These are phyloP conservation scores for Orthosia gothica DNA, from an alignment of 2,888 invertebrate genomes.

Conservation along the genomic window DNA sequence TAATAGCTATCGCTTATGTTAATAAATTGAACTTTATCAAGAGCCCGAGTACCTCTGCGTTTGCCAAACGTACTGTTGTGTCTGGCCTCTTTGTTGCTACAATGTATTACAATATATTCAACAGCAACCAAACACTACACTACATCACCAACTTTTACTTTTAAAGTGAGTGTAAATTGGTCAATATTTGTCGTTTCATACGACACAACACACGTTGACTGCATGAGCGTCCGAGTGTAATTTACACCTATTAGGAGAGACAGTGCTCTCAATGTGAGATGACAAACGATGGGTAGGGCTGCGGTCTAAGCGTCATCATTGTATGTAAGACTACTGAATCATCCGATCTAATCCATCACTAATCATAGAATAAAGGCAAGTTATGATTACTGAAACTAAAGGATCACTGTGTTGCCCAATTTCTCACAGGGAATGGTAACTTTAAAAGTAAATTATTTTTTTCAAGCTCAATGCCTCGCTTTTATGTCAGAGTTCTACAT, in stretches of 20 bases:
- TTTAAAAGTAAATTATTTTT: too few relatives aligned
- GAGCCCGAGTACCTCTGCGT: neutral
- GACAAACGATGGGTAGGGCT: conserved; percentile 6
- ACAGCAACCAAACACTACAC: conserved; percentile 18
- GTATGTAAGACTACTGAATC: too few relatives aligned
- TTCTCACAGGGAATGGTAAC: too few relatives aligned
- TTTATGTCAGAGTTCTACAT: too few relatives aligned
- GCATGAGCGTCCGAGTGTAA: conserved; percentile 27
- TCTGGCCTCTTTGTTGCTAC: neutral
- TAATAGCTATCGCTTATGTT: too few relatives aligned
- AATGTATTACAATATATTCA: conserved; percentile 36
- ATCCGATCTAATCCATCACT: too few relatives aligned
- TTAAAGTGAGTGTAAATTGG: conserved; percentile 54
- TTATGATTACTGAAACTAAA: too few relatives aligned
- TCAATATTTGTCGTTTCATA: conserved; percentile 50
- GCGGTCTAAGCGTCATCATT: neutral
- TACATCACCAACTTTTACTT: conserved; percentile 50
- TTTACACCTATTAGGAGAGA: conserved; percentile 50
- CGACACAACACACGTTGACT: neutral
- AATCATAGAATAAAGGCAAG: too few relatives aligned
- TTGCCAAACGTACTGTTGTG: neutral
- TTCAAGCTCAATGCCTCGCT: too few relatives aligned
- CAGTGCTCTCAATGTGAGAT: conserved; percentile 21
- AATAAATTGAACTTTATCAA: too few relatives aligned
- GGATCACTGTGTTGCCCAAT: too few relatives aligned